Base-by-base conservation (phyloP, 1,140 invertebrate genomes). In the Bicyclus anynana region DNA sequence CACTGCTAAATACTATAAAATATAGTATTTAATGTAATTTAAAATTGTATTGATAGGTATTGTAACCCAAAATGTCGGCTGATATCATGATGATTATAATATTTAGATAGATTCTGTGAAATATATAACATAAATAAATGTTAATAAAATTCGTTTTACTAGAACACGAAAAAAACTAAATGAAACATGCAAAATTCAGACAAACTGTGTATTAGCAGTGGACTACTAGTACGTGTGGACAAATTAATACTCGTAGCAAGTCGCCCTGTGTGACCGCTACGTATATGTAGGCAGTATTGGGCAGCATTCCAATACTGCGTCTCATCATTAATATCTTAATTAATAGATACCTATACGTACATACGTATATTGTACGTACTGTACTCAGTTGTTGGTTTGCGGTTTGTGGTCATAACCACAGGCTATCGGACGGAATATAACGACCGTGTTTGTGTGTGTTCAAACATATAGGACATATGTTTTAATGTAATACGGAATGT, bases 391-490 rank as follows among this genome's bases (percentile, higher is more conserved):
- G 67, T 70, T 68, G 71, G 75, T 68, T 72, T 79, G 80, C 48
- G 80, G 80, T 10, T 77, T 77, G 77, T 59, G 77, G 80, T 72
- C 49, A 42, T 10, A 40, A 69, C 79, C 75, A 56, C 77, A 74
- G 68, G 50, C 62, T 83, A 79, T 83, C 68, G 69, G 70, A 48
- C 58, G 77, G 68, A 72, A 83, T 71, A 44, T 44, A 44, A 77
- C 68, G 64, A 63, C 65, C 54, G 52, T 64, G 62, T 66, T 65
- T 66, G 59, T 69, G 67, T 69, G 51, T 44, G 18, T 20, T 44
- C 58, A 76, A 73, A 74, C 72, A 69, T 38, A 62, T 60, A 59
- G 62, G 62, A 33, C 29, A 7, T 62, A 69, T 67, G 48, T 42
- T 59, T 26, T 60, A 65, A 56, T 57, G 13, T 42, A 40, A 26